phyloP scores from a whole-genome alignment of 2,888 invertebrate genomes.

The Anaspis maculata region DNA sequence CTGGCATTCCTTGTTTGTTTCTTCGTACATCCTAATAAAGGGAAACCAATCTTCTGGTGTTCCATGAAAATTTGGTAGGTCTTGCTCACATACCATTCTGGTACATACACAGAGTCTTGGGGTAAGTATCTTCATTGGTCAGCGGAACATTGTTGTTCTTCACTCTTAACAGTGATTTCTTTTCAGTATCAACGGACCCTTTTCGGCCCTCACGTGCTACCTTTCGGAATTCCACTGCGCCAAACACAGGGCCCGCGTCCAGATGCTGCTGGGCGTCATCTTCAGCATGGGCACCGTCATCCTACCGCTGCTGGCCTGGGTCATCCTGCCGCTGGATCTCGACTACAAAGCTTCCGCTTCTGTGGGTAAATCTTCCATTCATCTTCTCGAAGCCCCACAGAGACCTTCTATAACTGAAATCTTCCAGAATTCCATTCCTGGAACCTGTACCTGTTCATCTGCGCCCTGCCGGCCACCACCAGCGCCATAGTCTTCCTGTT shows the following conservation, averaged over 20 bases:
- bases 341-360: no score
- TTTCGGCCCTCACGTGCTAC: slow-evolving; percentile 60
- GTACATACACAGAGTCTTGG: no score
- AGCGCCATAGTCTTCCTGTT: slow-evolving; percentile 51
- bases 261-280: slow-evolving; percentile 55
- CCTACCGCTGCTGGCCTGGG: slow-evolving; percentile 63
- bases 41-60: no score
- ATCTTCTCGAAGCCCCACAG: no score
- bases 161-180: slow-evolving; percentile 10
- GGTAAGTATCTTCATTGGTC: no score
- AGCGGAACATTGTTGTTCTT: not conserved
- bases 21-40: no score
- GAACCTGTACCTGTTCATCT: slow-evolving; percentile 52
- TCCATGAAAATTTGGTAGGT: no score
- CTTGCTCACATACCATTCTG: no score
- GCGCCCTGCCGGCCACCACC: slow-evolving; percentile 56
- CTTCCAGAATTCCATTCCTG: no score
- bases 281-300: slow-evolving; percentile 54
- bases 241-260: slow-evolving; percentile 52
- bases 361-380: no score
- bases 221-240: slow-evolving; percentile 62
- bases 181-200: slow-evolving; percentile 56
- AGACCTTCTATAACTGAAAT: no score
- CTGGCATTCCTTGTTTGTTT: no score
- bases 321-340: slow-evolving; percentile 51